These are phyloP conservation scores for Nebria salina DNA, from an alignment of 2,888 invertebrate genomes.

Conservation along the genomic window DNA sequence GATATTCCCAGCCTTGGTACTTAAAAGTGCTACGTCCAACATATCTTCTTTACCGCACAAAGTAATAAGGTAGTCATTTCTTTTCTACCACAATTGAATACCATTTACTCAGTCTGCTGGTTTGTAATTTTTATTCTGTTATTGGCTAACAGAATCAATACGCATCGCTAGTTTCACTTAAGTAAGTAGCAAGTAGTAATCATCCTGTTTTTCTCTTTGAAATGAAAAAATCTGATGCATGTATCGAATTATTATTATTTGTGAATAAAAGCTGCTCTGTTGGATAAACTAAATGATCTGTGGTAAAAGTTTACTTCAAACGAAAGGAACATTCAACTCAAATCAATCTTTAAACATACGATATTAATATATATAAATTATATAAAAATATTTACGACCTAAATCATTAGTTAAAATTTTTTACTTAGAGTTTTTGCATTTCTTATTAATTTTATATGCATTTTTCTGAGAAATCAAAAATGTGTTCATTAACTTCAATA, in stretches of 20 bases:
- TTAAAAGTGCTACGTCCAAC: not conserved
- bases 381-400: no score
- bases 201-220: not conserved
- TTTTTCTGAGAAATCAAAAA: no score
- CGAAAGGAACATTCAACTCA: no score
- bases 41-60: not conserved
- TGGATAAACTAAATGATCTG: no score
- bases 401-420: no score
- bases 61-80: not conserved
- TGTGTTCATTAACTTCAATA: not conserved
- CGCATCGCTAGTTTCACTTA: not conserved
- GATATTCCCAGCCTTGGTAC: not conserved
- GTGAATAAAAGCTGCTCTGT: not conserved
- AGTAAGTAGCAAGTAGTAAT: not conserved
- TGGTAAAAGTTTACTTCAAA: no score
- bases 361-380: no score
- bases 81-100: not conserved
- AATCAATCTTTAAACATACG: no score
- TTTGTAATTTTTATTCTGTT: not conserved
- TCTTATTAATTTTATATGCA: no score
- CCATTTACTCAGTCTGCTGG: slow-evolving; percentile 1
- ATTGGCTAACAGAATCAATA: not conserved
- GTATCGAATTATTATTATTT: not conserved
- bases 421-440: no score
- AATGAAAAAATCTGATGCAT: not conserved